Conservation (phyloP, 2,797 vertebrate genomes). For the Siniperca scherzeri region DNA sequence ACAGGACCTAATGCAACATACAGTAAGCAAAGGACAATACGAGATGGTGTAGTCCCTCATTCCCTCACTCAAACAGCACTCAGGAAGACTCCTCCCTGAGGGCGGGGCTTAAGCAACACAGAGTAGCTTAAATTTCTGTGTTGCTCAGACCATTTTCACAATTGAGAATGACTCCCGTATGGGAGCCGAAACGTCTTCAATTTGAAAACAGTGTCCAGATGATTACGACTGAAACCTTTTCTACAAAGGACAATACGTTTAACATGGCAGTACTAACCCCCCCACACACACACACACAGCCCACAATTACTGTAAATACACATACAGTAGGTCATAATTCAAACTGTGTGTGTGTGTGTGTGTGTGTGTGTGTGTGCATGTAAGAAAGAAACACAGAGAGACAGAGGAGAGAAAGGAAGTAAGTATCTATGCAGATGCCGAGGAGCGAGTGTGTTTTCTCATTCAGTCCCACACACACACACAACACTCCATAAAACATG, state of each 20-base stretch:
- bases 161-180: too few species aligned
- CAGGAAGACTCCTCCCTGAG: too few species aligned
- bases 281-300: neutral
- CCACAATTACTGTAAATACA: slow-evolving; percentile 45
- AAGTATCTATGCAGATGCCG: slow-evolving; percentile 25
- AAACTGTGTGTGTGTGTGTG: neutral
- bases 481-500: slow-evolving; percentile 51
- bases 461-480: neutral
- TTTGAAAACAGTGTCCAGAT: too few species aligned
- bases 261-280: neutral
- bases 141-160: too few species aligned
- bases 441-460: slow-evolving; percentile 23
- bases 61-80: too few species aligned
- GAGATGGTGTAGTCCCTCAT: too few species aligned
- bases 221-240: too few species aligned
- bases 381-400: neutral
- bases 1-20: neutral
- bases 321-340: slow-evolving; percentile 38
- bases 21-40: neutral
- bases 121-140: too few species aligned
- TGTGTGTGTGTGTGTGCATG: slow-evolving; percentile 6
- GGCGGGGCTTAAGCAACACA: too few species aligned
- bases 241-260: neutral
- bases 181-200: too few species aligned
- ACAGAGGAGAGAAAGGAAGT: neutral